Base-by-base conservation (phyloP, 1,140 invertebrate genomes). In the Pristionchus pacificus region DNA sequence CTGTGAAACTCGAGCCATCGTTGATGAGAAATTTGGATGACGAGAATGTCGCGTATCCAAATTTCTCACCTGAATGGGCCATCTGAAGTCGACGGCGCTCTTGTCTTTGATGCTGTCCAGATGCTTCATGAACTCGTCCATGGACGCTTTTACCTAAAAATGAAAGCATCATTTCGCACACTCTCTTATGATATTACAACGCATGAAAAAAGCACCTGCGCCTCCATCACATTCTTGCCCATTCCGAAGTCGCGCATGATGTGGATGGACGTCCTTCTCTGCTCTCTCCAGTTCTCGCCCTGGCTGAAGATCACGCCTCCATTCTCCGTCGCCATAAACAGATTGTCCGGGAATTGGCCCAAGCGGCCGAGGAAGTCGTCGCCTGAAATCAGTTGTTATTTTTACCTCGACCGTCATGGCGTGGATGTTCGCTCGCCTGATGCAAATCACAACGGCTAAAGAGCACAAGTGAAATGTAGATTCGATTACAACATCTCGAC, bases 221-320 rank as follows among this genome's bases (percentile, higher is more conserved):
- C 61, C 58, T 71, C 69, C 69, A 71, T 71, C 19, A 71, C n/a
- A 60, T n/a, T n/a, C n/a, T n/a, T n/a, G n/a, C n/a, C n/a, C n/a
- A n/a, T n/a, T n/a, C n/a, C n/a, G n/a, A n/a, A 65, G 6, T 63
- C 69, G 29, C 69, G 64, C n/a, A 71, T n/a, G 38, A 71, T 65
- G 29, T 71, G 69, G 2, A 71, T n/a, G 14, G 69, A 55, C 24
- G 33, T 63, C 57, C 69, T 58, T 59, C 69, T n/a, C 28, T 71
- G 69, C 31, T 71, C 60, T 33, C 61, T 15, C 69, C 69, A 71
- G 19, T 61, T 61, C n/a, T 71, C 62, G 2, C 69, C 69, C 25
- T 25, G 28, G 28, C 62, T 59, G 28, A 63, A 61, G 30, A 71
- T 64, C n/a, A 71, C 60, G 1, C 69, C 69, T 14, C 62, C 62